Evolutionary conservation across 2,797 vertebrate species (phyloP).

Genomic region (Champsocephalus gunnari): DNA sequence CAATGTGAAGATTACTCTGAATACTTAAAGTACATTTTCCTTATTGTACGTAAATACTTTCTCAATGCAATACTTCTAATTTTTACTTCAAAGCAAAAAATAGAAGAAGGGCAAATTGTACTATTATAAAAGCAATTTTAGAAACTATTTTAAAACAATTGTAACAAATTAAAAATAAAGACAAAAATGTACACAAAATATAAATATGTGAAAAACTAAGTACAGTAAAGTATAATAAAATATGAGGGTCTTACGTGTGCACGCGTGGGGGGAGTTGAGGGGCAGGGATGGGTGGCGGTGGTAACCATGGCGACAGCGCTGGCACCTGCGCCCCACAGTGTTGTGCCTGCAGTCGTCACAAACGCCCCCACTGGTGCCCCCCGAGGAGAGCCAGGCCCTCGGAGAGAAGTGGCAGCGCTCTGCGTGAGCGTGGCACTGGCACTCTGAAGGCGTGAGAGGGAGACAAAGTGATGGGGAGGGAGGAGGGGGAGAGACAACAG

Average conservation of each 20-base stretch:
- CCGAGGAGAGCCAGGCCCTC: conserved; percentile 85
- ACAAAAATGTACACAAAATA: no score
- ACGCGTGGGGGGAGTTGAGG: conserved; percentile 83
- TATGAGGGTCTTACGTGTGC: conserved; percentile 84
- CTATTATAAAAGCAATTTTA: no score
- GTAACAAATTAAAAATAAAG: no score
- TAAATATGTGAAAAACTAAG: no score
- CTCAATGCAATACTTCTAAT: no score
- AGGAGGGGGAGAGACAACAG: background rate
- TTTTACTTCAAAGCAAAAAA: no score
- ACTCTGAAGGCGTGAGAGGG: conserved; percentile 75
- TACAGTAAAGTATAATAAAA: no score
- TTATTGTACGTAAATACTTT: no score
- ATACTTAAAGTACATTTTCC: no score
- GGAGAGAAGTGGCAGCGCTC: conserved; percentile 89
- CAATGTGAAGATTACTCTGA: no score
- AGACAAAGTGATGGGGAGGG: background rate
- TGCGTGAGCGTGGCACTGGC: conserved; percentile 90
- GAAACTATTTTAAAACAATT: no score
- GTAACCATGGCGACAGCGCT: conserved; percentile 88
- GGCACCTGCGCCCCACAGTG: conserved; percentile 89
- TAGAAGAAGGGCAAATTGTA: no score
- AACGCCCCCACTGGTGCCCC: conserved; percentile 86
- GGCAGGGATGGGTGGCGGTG: conserved; percentile 82
- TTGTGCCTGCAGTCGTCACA: conserved; percentile 90